These are phyloP conservation scores for Acanthaster planci DNA, from an alignment of 35 echinoderm and acorn worm genomes.

Conservation along the genomic window DNA sequence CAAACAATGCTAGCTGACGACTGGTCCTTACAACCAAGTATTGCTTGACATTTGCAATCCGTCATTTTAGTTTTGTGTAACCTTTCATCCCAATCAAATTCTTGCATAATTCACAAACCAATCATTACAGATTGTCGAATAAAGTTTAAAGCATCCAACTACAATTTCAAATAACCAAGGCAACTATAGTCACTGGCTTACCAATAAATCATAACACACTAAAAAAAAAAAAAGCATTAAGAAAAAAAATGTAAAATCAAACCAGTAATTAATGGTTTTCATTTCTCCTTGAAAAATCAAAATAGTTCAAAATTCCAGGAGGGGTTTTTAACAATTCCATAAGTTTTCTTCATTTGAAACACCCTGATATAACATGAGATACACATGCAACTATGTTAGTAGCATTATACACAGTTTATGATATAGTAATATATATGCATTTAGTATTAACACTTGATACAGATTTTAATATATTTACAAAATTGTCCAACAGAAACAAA, in stretches of 20 bases:
- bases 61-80: too few species aligned
- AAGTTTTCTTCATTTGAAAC: neutral
- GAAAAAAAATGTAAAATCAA: neutral
- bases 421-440: conserved; percentile 10
- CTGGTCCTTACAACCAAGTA: too few species aligned
- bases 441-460: conserved; percentile 29
- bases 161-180: neutral
- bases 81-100: too few species aligned
- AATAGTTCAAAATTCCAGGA: neutral
- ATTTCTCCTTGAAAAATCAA: neutral
- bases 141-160: too few species aligned
- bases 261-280: neutral
- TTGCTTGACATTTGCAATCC: too few species aligned
- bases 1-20: too few species aligned
- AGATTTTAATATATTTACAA: conserved; percentile 14
- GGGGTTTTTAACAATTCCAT: neutral
- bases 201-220: neutral
- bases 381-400: conserved; percentile 31
- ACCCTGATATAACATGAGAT: conserved; percentile 2
- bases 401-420: neutral
- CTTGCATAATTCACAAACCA: too few species aligned
- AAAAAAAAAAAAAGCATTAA: neutral
- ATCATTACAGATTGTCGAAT: too few species aligned
- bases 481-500: neutral
- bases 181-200: neutral